A percentile compares a stretch with the other conserved stretches of the same genome.
These are phyloP conservation scores for Caenorhabditis latens DNA, from an alignment of 1,140 invertebrate species.

Conservation along the genomic window DNA sequence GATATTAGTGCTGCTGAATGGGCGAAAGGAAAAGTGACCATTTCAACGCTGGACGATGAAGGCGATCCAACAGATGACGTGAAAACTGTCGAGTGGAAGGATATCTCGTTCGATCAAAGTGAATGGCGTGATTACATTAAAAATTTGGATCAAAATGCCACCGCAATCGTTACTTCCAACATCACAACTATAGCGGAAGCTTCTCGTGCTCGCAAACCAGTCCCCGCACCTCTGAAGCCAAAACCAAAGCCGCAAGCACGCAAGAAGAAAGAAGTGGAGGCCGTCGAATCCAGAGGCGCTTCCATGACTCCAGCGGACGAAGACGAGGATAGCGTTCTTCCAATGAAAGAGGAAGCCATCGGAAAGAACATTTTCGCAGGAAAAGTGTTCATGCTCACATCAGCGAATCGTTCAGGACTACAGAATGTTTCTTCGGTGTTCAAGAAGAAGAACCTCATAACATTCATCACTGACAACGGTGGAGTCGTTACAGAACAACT, in stretches of 20 bases:
- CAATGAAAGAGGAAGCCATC: conserved; percentile 39
- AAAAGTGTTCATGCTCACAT: conserved; percentile 72
- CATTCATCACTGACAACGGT: conserved; percentile 69
- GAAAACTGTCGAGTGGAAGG: conserved; percentile 67
- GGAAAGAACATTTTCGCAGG: conserved; percentile 66
- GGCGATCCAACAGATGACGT: conserved; percentile 55
- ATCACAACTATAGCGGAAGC: conserved; percentile 52
- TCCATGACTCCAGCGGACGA: conserved; percentile 1
- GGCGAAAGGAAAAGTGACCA: conserved; percentile 65
- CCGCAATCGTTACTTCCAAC: conserved; percentile 47
- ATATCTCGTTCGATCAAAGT: conserved; percentile 66
- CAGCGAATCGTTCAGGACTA: conserved; percentile 66
- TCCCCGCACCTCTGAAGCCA: background rate
- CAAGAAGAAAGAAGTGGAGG: conserved; percentile 35
- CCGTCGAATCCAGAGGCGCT: background rate
- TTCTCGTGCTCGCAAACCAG: conserved; percentile 44
- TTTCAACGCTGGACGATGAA: conserved; percentile 62
- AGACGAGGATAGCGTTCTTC: conserved; percentile 23
- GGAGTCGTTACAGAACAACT: conserved; percentile 74
- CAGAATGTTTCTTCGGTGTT: conserved; percentile 63
- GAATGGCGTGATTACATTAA: conserved; percentile 59
- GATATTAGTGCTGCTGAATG: conserved; percentile 70
- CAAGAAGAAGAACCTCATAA: conserved; percentile 72
- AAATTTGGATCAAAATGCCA: conserved; percentile 63
- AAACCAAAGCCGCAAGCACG: background rate